These are phyloP conservation scores for Eledona agricola DNA, from an alignment of 2,888 invertebrate species.

Conservation along the genomic window DNA sequence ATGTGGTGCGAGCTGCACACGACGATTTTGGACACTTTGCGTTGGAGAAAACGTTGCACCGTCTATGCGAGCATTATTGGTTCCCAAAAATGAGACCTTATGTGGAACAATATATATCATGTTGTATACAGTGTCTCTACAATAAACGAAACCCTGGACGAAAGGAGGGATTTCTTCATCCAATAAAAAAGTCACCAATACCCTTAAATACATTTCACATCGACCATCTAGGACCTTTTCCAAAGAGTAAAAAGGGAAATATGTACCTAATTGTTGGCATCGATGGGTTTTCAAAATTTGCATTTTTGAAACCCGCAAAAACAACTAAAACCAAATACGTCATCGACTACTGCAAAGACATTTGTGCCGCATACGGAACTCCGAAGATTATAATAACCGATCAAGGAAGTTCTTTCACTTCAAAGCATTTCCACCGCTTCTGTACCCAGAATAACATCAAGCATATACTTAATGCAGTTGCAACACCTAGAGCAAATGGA, in stretches of 20 bases:
- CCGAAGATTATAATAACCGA: constrained; percentile 55
- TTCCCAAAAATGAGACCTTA: constrained; percentile 56
- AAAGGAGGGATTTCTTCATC: constrained; percentile 53
- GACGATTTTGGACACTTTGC: constrained; percentile 58
- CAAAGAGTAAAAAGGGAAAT: constrained; percentile 49
- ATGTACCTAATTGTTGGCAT: constrained; percentile 49
- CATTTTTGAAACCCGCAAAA: too few relatives aligned
- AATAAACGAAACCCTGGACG: constrained; percentile 47
- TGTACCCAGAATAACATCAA: constrained; percentile 49
- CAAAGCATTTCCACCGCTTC: constrained; percentile 50
- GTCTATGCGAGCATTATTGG: constrained; percentile 56
- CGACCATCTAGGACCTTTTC: constrained; percentile 60
- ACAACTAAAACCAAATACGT: constrained; percentile 40
- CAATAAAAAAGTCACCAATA: constrained; percentile 55
- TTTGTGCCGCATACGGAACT: constrained; percentile 41
- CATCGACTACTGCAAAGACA: constrained; percentile 30
- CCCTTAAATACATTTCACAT: constrained; percentile 60
- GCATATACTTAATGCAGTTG: constrained; percentile 43
- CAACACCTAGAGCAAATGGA: constrained; percentile 54
- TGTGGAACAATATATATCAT: constrained; percentile 55
- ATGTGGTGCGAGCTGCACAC: constrained; percentile 46
- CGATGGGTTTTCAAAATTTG: too few relatives aligned
- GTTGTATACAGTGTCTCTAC: constrained; percentile 59
- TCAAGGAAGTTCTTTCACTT: constrained; percentile 56
- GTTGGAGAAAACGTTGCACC: constrained; percentile 51